These are phyloP conservation scores for Bellardia bayeri DNA, from an alignment of 2,888 invertebrate genomes.

Conservation along the genomic window DNA sequence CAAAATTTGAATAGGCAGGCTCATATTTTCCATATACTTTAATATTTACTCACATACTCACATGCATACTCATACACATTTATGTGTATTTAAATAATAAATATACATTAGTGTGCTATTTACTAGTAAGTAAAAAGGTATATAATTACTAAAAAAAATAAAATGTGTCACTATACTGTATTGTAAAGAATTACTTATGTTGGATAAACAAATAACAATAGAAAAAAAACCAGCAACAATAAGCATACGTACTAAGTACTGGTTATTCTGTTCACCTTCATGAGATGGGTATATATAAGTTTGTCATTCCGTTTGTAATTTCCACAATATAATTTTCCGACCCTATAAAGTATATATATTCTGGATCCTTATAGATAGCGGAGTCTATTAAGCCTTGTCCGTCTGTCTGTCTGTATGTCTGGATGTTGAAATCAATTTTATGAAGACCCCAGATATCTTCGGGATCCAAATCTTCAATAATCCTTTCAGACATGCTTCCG, in stretches of 20 bases:
- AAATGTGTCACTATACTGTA: neutral
- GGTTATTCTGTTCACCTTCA: too few relatives aligned
- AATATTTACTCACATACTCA: neutral
- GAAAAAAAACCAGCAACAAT: neutral
- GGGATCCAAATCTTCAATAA: too few relatives aligned
- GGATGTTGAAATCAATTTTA: too few relatives aligned
- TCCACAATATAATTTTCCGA: too few relatives aligned
- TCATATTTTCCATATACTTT: neutral
- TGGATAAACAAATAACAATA: neutral
- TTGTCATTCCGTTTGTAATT: too few relatives aligned
- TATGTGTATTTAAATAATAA: neutral
- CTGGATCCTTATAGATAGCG: too few relatives aligned
- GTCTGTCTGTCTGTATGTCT: too few relatives aligned
- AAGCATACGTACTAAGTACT: neutral
- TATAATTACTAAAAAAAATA: neutral
- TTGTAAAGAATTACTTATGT: neutral
- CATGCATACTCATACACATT: neutral
- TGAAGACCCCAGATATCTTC: too few relatives aligned
- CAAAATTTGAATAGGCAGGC: neutral
- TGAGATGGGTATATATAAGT: too few relatives aligned
- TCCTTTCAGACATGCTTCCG: too few relatives aligned
- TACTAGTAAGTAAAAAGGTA: slow-evolving; percentile 21
- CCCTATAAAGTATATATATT: too few relatives aligned
- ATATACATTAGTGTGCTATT: neutral
- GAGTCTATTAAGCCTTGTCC: too few relatives aligned